These are phyloP conservation scores for Kradibia gibbosae DNA, from an alignment of 1,140 invertebrate genomes.

Conservation along the genomic window DNA sequence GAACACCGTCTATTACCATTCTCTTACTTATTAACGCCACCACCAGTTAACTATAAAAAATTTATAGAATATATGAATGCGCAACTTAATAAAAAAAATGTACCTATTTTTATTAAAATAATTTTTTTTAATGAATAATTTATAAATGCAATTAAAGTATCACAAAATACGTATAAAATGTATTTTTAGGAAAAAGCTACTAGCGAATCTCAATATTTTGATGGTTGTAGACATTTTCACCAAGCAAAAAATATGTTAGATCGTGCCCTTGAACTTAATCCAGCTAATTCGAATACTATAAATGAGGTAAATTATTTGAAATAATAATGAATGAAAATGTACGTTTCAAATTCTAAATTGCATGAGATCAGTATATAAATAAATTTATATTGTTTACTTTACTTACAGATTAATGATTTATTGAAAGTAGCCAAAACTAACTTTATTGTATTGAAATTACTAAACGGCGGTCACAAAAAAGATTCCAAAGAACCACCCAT, in stretches of 20 bases:
- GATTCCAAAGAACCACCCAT: conserved; percentile 87
- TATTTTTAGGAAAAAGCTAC: conserved; percentile 61
- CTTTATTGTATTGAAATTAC: conserved; percentile 93
- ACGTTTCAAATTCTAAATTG: conserved; percentile 29
- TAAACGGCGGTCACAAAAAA: conserved; percentile 91
- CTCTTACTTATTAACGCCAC: conserved; percentile 87
- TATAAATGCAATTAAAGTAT: too few species aligned
- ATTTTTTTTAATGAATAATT: background rate
- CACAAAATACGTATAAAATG: background rate
- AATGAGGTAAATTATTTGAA: conserved; percentile 80
- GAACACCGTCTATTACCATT: conserved; percentile 95
- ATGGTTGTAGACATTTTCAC: conserved; percentile 92
- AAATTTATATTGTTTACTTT: conserved; percentile 12
- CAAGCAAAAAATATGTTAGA: conserved; percentile 90
- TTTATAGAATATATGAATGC: conserved; percentile 80
- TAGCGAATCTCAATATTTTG: conserved; percentile 77
- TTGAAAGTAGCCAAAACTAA: conserved; percentile 94
- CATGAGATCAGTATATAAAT: conserved; percentile 1
- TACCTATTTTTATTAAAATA: conserved; percentile 54
- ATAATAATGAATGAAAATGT: conserved; percentile 54
- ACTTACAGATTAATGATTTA: conserved; percentile 83
- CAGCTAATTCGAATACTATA: conserved; percentile 80
- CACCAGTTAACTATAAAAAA: conserved; percentile 90
- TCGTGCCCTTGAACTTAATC: conserved; percentile 69
- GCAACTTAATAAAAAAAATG: conserved; percentile 68